phyloP scores from a whole-genome alignment of 2,888 invertebrate genomes.

The Coenonympha arcania region DNA sequence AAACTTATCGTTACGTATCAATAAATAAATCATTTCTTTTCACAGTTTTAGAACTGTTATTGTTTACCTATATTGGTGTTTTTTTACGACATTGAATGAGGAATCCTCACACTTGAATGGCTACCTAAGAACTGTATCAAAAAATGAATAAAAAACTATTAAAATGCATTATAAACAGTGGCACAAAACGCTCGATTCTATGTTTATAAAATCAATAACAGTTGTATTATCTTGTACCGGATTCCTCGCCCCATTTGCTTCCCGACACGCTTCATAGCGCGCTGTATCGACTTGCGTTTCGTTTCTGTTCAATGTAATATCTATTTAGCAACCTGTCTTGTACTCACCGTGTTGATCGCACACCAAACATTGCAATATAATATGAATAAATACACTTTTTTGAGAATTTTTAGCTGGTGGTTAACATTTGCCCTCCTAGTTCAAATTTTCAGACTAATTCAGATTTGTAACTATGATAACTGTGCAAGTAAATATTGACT shows the following conservation, averaged over 20 bases:
- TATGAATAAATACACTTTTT: background rate
- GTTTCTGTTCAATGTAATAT: conserved; percentile 3
- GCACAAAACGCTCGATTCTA: background rate
- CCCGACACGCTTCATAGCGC: conserved; percentile 46
- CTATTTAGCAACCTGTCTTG: conserved; percentile 8
- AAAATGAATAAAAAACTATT: background rate
- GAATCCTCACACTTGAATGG: background rate
- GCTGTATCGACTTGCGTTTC: conserved; percentile 1
- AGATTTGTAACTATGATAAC: background rate
- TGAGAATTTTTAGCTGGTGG: too few species aligned
- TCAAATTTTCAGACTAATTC: too few species aligned
- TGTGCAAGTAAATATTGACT: too few species aligned
- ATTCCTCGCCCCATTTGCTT: conserved; percentile 60
- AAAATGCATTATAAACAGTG: background rate
- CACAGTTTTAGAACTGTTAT: too few species aligned
- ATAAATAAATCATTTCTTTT: too few species aligned
- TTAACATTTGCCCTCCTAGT: too few species aligned
- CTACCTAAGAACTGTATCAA: background rate
- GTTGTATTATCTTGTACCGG: conserved; percentile 43
- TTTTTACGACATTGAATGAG: too few species aligned
- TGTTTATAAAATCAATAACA: conserved; percentile 37
- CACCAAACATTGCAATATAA: conserved; percentile 27
- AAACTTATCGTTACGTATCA: too few species aligned
- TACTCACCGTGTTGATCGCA: background rate
- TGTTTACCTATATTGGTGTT: too few species aligned